phyloP scores from a whole-genome alignment of 1,140 invertebrate genomes.

The Diuraphis noxia region DNA sequence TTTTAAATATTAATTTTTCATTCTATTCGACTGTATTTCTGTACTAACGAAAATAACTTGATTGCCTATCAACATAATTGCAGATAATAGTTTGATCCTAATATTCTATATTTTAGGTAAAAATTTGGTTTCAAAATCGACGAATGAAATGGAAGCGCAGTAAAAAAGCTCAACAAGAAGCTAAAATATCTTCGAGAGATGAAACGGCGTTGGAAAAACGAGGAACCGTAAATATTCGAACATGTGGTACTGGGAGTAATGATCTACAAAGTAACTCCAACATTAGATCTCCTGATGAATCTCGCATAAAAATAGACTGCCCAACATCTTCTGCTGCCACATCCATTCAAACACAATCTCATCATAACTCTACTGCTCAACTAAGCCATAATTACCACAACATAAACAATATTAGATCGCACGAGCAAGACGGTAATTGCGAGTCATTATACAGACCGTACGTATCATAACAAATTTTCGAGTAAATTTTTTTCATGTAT shows the following conservation, averaged over 20 bases:
- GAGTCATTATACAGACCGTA: conserved; percentile 37
- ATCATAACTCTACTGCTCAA: background rate
- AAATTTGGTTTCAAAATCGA: conserved; percentile 95
- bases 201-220: conserved; percentile 53
- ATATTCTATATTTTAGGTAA: conserved; percentile 73
- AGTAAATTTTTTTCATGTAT: background rate
- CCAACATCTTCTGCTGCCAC: background rate
- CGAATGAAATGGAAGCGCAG: conserved; percentile 95
- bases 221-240: background rate
- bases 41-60: too few relatives aligned
- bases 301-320: background rate
- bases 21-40: too few relatives aligned
- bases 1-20: too few relatives aligned
- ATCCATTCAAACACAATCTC: background rate
- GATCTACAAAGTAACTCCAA: background rate
- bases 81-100: background rate
- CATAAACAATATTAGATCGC: background rate
- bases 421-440: conserved; percentile 35
- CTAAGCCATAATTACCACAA: conserved; percentile 31
- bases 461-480: conserved; percentile 36
- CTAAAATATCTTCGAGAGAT: conserved; percentile 58
- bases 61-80: too few relatives aligned
- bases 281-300: background rate
- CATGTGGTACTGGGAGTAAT: background rate
- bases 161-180: conserved; percentile 88